Percentiles rank a stretch among this genome's conserved stretches.
These are phyloP conservation scores for Drosophila tanythrix DNA, from an alignment of 2,888 invertebrate species.

Conservation along the genomic window DNA sequence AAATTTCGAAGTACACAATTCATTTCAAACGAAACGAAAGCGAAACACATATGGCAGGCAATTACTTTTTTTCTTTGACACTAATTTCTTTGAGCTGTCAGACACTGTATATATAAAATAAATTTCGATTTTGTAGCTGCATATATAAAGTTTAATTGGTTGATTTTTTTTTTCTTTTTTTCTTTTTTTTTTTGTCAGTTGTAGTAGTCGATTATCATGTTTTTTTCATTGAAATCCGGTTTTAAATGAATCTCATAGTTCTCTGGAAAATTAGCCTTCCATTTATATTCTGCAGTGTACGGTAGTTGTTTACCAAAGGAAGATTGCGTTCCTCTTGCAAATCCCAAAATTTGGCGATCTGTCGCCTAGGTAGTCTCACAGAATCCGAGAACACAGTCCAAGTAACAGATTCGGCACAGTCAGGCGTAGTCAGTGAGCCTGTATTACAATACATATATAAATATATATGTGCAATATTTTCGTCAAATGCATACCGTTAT, in stretches of 20 bases:
- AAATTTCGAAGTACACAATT: conserved; percentile 35
- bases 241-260: not conserved
- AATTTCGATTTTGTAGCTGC: not conserved
- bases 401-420: conserved; percentile 88
- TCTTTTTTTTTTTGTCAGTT: conserved; percentile 9
- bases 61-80: too few species aligned
- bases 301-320: conserved; percentile 54
- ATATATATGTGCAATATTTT: not conserved
- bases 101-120: not conserved
- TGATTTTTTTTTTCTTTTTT: conserved; percentile 11
- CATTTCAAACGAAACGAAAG: conserved; percentile 29
- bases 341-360: conserved; percentile 55
- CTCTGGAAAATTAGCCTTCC: conserved; percentile 44
- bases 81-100: too few species aligned
- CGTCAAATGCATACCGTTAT: conserved; percentile 64
- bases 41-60: too few species aligned
- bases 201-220: not conserved
- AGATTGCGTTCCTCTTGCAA: conserved; percentile 40
- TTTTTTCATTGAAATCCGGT: not conserved
- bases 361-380: conserved; percentile 80
- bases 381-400: conserved; percentile 89
- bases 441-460: not conserved
- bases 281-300: conserved; percentile 47
- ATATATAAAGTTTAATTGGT: conserved; percentile 20
- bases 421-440: conserved; percentile 91